Conservation (phyloP, 2,888 invertebrate genomes). For the Leptinotarsa juncta region DNA sequence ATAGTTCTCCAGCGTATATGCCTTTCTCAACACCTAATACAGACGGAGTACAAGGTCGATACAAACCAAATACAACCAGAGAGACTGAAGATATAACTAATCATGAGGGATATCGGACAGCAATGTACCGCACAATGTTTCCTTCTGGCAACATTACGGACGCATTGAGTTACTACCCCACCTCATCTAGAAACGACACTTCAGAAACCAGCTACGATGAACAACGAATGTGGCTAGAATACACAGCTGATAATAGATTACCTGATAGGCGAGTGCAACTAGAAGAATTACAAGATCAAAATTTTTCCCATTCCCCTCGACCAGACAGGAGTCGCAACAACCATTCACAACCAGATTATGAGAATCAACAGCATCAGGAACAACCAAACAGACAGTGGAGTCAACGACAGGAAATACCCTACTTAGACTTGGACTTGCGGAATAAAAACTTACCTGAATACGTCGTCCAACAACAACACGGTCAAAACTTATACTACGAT, state of each 20-base stretch:
- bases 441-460: constrained; percentile 70
- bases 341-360: constrained; percentile 56
- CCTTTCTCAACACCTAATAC: constrained; percentile 49
- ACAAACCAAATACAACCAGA: constrained; percentile 69
- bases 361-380: constrained; percentile 58
- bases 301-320: constrained; percentile 66
- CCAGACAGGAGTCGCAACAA: constrained; percentile 57
- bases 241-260: constrained; percentile 61
- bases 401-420: constrained; percentile 64
- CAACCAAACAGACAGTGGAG: constrained; percentile 60
- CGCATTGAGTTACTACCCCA: constrained; percentile 85
- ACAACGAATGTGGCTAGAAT: constrained; percentile 70
- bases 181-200: constrained; percentile 71
- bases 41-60: constrained; percentile 60
- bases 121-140: constrained; percentile 76
- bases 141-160: constrained; percentile 82
- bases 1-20: constrained; percentile 69
- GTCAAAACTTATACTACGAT: constrained; percentile 64
- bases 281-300: constrained; percentile 59
- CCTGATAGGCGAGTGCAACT: neutral
- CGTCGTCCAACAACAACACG: constrained; percentile 60
- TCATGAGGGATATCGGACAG: constrained; percentile 74
- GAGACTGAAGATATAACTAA: constrained; percentile 71
- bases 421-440: constrained; percentile 65
- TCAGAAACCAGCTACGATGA: constrained; percentile 71